Base-by-base conservation (phyloP, 1,140 invertebrate genomes). In the Achatina immaculata region DNA sequence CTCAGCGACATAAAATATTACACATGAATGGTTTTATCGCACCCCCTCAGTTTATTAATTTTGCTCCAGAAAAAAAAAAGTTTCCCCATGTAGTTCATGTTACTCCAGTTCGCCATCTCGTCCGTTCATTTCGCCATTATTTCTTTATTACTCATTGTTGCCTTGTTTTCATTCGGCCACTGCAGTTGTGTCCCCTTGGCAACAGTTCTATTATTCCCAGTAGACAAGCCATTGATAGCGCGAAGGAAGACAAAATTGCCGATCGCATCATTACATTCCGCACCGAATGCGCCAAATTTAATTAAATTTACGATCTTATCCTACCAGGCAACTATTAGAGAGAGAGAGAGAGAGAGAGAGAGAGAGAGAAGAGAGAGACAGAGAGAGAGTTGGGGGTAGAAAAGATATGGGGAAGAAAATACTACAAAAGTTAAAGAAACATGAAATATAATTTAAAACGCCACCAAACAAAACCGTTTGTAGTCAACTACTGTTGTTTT, bases 311-410 rank as follows among this genome's bases (percentile, higher is more conserved):
- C 28, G 58, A 28, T 62, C 31, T 62, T 16, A 9, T 62, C n/a
- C 2, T 31, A 28, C 58, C 58, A 62, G 31, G n/a, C 36, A n/a
- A 38, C 24, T 69, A 69, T 34, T 14, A 31, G 36, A 78, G 58
- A 28, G 48, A 36, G 58, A 78, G 51, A 62, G 48, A 31, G 45
- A 77, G 45, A 62, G 45, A 77, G 75, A 72, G 48, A 71, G 28
- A 31, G 74, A 4, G 3, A 31, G 74, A 11, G 74, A 31, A 43
- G 58, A 28, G 31, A 45, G 58, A 45, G 16, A 16, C 16, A 65
- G n/a, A 40, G 40, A 0, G 0, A 62, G 74, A n/a, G 38, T 40
- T n/a, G 34, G 19, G 24, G 40, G 69, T 36, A 72, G 38, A 72
- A 34, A 72, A 19, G n/a, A 40, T 24, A 36, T 72, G 28, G 31